Conservation (phyloP, 2,113 vertebrate species). For the Taxidea taxus region DNA sequence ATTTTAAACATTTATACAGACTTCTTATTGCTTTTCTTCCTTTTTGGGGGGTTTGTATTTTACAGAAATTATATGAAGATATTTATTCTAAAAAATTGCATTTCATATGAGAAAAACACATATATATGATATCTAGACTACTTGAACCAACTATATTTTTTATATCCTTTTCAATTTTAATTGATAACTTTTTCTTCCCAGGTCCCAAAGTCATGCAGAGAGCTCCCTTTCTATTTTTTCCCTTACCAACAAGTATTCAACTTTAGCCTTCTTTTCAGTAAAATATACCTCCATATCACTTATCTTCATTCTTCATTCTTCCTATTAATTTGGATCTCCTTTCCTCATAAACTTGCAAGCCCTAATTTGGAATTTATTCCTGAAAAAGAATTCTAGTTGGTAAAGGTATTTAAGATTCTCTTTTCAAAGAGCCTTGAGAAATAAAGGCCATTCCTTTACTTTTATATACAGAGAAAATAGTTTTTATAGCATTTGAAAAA, state of each 20-base stretch:
- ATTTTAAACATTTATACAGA: neutral
- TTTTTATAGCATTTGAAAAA: slow-evolving; percentile 10
- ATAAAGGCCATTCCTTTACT: neutral
- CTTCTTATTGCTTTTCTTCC: neutral
- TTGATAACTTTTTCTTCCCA: neutral
- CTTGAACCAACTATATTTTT: neutral
- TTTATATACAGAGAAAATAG: neutral
- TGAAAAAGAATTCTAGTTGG: slow-evolving; percentile 31
- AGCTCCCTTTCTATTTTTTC: neutral
- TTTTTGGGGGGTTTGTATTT: neutral
- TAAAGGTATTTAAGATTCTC: neutral
- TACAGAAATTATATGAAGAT: neutral
- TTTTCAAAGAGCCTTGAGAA: neutral
- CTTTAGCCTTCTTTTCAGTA: neutral
- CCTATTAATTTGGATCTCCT: neutral
- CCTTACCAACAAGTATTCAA: neutral
- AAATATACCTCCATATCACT: neutral
- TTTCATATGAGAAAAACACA: neutral
- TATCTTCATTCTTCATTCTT: neutral
- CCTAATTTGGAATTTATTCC: neutral
- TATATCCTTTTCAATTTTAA: neutral
- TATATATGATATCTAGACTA: neutral
- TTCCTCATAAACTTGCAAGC: neutral
- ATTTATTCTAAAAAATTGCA: neutral
- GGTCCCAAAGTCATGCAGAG: neutral